These are phyloP conservation scores for Hippopotamyrus pictus DNA, from an alignment of 2,797 vertebrate species.

Conservation along the genomic window DNA sequence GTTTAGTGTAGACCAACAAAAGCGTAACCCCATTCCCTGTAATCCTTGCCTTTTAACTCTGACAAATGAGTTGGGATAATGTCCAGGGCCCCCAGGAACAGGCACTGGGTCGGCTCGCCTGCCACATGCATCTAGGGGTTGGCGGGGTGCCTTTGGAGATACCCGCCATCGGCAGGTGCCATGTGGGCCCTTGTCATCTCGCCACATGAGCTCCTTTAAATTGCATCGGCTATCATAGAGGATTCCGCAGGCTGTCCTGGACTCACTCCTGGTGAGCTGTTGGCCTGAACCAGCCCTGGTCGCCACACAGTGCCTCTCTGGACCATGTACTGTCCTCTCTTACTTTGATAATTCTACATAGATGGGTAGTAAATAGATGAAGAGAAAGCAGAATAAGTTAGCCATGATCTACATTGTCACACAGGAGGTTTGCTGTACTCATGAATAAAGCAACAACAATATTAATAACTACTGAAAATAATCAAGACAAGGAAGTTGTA, in stretches of 20 bases:
- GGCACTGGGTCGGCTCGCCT: background rate
- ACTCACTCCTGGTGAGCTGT: background rate
- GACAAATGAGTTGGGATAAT: background rate
- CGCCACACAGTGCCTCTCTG: background rate
- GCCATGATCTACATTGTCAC: background rate
- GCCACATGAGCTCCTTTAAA: background rate
- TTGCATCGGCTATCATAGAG: background rate
- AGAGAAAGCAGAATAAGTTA: background rate
- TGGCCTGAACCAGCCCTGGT: background rate
- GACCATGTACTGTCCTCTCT: background rate
- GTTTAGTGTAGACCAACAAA: background rate
- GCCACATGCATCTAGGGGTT: background rate
- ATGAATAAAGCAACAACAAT: background rate
- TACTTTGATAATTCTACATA: background rate
- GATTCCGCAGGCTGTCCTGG: background rate
- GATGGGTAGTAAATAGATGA: background rate
- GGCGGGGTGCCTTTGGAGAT: background rate
- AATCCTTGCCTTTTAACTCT: constrained; percentile 1
- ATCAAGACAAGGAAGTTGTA: background rate
- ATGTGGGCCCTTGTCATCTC: background rate
- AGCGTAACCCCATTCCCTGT: background rate
- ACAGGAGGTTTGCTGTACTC: background rate
- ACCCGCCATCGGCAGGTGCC: background rate
- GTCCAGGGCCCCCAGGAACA: background rate
- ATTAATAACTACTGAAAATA: background rate